phyloP scores from a whole-genome alignment of 1,140 invertebrate species.

The Chionoecetes opilio region DNA sequence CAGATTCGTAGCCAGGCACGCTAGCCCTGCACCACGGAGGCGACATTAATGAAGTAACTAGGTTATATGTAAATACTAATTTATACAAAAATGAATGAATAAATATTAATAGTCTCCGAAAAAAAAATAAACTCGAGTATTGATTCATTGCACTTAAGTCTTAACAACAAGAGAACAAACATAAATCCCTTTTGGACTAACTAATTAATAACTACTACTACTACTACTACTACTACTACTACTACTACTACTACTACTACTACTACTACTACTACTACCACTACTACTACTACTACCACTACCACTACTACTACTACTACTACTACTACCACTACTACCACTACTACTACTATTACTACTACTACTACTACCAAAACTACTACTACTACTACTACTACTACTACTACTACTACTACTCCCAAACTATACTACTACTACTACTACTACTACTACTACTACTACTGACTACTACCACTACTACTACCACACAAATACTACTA shows the following conservation, averaged over 20 bases:
- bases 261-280: not conserved
- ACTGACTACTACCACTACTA: not conserved
- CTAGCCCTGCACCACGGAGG: too few relatives aligned
- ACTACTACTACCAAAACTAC: not conserved
- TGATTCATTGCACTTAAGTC: too few relatives aligned
- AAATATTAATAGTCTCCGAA: too few relatives aligned
- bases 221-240: constrained; percentile 11
- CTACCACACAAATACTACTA: too few relatives aligned
- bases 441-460: not conserved
- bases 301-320: constrained; percentile 8
- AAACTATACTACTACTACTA: not conserved
- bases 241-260: not conserved
- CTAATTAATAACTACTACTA: constrained; percentile 4
- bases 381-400: not conserved
- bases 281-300: not conserved
- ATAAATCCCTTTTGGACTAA: too few relatives aligned
- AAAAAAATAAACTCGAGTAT: too few relatives aligned
- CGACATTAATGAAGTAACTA: too few relatives aligned
- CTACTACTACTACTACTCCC: not conserved
- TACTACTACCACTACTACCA: not conserved
- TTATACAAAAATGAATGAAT: too few relatives aligned
- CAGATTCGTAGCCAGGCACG: too few relatives aligned
- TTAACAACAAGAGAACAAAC: too few relatives aligned
- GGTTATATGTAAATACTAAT: too few relatives aligned
- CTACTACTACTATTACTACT: not conserved